A percentile compares a stretch with the other conserved stretches of the same genome.
phyloP scores from a whole-genome alignment of 2,888 invertebrate species.

The Galerucella pusilla region DNA sequence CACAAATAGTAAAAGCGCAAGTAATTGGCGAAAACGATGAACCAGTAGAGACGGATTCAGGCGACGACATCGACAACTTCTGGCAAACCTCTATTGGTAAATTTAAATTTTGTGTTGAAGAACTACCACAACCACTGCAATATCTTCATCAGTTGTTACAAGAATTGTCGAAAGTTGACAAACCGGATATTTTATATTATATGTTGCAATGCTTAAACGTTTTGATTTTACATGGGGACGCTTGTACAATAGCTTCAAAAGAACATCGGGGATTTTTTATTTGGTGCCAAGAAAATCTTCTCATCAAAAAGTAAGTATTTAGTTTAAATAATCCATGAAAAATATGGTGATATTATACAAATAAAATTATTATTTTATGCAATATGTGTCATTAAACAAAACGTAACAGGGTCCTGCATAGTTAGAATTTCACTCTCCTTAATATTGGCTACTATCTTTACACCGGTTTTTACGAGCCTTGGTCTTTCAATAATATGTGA shows the following conservation, averaged over 20 bases:
- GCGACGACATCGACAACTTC: constrained; percentile 83
- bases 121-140: constrained; percentile 91
- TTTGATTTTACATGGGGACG: constrained; percentile 92
- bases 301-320: constrained; percentile 85
- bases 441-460: too few relatives aligned
- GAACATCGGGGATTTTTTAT: constrained; percentile 94
- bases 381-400: too few relatives aligned
- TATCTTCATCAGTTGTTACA: constrained; percentile 91
- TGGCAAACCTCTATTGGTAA: constrained; percentile 95
- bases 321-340: not conserved
- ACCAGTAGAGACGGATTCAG: constrained; percentile 75
- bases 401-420: too few relatives aligned
- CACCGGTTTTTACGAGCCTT: too few relatives aligned
- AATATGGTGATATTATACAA: too few relatives aligned
- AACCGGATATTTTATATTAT: constrained; percentile 93
- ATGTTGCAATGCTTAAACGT: constrained; percentile 92
- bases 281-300: constrained; percentile 94
- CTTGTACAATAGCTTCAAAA: constrained; percentile 85
- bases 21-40: constrained; percentile 82
- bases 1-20: constrained; percentile 80
- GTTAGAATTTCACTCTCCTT: too few relatives aligned
- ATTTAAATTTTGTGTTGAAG: constrained; percentile 90
- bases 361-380: too few relatives aligned
- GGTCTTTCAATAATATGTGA: too few relatives aligned
- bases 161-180: constrained; percentile 83